Conservation (phyloP, 2,888 invertebrate genomes). For the Drosophila barbarae region DNA sequence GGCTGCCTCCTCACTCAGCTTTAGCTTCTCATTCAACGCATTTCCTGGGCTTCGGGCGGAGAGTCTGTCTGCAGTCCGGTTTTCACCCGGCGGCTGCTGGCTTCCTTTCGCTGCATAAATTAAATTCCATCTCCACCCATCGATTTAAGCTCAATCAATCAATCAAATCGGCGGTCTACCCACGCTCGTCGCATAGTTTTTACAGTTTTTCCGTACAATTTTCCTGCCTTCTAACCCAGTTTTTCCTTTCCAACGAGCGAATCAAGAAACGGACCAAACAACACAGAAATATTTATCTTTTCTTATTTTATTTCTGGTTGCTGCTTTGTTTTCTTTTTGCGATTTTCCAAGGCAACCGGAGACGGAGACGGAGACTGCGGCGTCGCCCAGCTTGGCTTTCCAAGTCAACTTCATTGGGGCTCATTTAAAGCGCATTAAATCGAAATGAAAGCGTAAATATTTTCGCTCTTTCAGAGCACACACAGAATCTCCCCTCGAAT, state of each 20-base stretch:
- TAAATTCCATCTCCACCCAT: slow-evolving; percentile 19
- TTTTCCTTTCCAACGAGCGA: slow-evolving; percentile 23
- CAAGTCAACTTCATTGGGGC: slow-evolving; percentile 44
- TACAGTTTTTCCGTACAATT: slow-evolving; percentile 22
- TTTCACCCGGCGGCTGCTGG: slow-evolving; percentile 2
- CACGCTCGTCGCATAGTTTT: slow-evolving; percentile 28
- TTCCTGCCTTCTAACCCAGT: slow-evolving; percentile 43
- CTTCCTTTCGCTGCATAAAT: slow-evolving; percentile 34
- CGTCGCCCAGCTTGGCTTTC: slow-evolving; percentile 23
- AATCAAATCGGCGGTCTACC: slow-evolving; percentile 33
- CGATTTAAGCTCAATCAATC: slow-evolving; percentile 29
- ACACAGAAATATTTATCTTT: slow-evolving; percentile 64
- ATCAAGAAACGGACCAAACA: slow-evolving; percentile 44
- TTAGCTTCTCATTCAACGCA: slow-evolving; percentile 19
- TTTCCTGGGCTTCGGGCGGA: slow-evolving; percentile 16
- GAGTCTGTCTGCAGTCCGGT: slow-evolving; percentile 13
- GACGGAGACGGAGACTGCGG: not conserved
- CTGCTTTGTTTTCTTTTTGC: slow-evolving; percentile 32
- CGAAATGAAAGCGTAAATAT: slow-evolving; percentile 73
- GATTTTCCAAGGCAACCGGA: slow-evolving; percentile 27
- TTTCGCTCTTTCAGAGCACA: slow-evolving; percentile 34
- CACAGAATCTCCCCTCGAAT: slow-evolving; percentile 39
- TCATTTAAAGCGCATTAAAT: slow-evolving; percentile 70
- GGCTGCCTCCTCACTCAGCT: slow-evolving; percentile 2
- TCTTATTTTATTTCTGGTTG: slow-evolving; percentile 56